Base-by-base conservation (phyloP, 2,888 invertebrate genomes). In the Boloria euphrosyne region DNA sequence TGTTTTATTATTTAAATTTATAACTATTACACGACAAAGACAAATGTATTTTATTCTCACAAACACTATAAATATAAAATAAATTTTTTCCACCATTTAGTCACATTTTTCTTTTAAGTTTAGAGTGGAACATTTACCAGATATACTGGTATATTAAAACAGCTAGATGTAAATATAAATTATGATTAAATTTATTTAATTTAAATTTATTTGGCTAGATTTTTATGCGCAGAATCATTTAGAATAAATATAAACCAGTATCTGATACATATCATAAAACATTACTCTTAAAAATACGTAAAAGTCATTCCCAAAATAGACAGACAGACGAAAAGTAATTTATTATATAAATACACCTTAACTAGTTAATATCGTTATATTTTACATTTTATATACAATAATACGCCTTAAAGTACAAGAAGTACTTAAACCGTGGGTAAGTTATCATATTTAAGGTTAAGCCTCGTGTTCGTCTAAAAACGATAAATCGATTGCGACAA, bases 361-460 rank as follows among this genome's bases (percentile, higher is more conserved):
- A 77, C 76, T 82, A 78, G 74, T 75, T 78, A 75, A 80, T 78
- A 71, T 70, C 75, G 73, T 76, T 80, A 82, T 82, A 87, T 85
- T 80, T 82, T 90, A 89, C 89, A 89, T 74, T 82, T 76, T 90
- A 90, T 90, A 81, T 88, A 90, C 88, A 90, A 68, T 74, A 73
- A 75, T 74, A 75, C 79, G 79, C 78, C 74, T 81, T 79, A 76
- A 78, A 78, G 73, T 72, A 71, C 69, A 22, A 65, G 69, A 74
- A 76, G 68, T 78, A 78, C 73, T 74, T 74, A 80, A 65, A 76
- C 78, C 78, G 78, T 81, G 79, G 77, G 80, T 85, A 67, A 71
- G 68, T 73, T 79, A 80, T 86, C 88, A 88, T 86, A 78, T 77
- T 77, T 68, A 74, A 76, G 74, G 76, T 68, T 73, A 73, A 73